Evolutionary conservation across 2,888 invertebrate species (phyloP).

Genomic region (Eurytoma adleriae): DNA sequence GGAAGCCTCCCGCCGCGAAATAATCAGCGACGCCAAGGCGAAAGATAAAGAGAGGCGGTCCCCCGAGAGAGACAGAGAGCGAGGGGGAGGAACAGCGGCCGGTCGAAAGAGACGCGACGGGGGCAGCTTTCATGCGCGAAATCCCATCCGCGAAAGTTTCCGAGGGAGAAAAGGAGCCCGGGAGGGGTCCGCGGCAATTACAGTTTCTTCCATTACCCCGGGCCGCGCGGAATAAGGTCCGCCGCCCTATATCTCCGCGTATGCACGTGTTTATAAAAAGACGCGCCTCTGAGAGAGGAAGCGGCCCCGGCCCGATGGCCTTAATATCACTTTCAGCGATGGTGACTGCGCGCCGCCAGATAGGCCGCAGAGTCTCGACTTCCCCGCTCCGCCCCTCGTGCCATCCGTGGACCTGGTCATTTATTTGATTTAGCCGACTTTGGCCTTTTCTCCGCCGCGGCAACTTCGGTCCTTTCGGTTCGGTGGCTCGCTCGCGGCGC

Average conservation of each 20-base stretch:
- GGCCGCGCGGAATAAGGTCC: neutral
- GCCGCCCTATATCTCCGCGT: slow-evolving; percentile 3
- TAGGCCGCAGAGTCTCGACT: slow-evolving; percentile 4
- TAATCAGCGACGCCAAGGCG: neutral
- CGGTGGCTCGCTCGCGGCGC: neutral
- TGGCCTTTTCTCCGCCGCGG: neutral
- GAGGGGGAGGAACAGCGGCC: neutral
- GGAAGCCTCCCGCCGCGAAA: neutral
- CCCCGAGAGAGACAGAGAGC: neutral
- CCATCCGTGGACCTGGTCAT: neutral
- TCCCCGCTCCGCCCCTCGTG: no score
- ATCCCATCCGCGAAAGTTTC: slow-evolving; percentile 17
- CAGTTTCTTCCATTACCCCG: slow-evolving; percentile 34
- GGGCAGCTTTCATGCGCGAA: slow-evolving; percentile 7
- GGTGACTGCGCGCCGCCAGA: slow-evolving; percentile 1
- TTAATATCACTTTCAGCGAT: slow-evolving; percentile 7
- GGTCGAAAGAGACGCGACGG: neutral
- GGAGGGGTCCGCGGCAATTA: slow-evolving; percentile 30
- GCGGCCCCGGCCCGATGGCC: neutral
- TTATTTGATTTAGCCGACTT: slow-evolving; percentile 17
- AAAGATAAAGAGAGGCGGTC: neutral
- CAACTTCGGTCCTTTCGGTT: neutral
- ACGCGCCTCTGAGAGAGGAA: neutral
- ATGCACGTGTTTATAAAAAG: slow-evolving; percentile 15
- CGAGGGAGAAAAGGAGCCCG: slow-evolving; percentile 10